Conservation (phyloP, 2,113 vertebrate species). For the Seriola rivoliana region DNA sequence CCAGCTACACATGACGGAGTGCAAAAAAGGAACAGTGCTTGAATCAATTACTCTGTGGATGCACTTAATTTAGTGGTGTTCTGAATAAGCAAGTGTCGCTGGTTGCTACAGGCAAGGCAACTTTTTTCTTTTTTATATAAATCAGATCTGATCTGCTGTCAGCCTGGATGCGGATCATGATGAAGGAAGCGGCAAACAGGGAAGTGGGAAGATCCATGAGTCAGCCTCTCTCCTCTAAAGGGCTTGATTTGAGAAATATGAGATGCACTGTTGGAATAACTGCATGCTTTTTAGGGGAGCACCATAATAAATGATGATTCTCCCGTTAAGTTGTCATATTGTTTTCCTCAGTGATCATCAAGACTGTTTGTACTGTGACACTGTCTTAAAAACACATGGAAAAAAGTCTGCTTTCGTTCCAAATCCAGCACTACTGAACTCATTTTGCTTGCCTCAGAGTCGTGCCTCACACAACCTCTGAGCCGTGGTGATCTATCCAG, state of each 20-base stretch:
- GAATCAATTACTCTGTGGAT: constrained; percentile 55
- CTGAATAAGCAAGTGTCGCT: constrained; percentile 54
- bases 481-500: constrained; percentile 13
- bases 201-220: constrained; percentile 40
- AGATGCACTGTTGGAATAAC: constrained; percentile 1
- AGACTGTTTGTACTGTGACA: neutral
- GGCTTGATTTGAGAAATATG: constrained; percentile 33
- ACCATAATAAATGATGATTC: neutral
- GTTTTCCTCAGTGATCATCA: neutral
- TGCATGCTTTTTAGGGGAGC: neutral
- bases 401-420: neutral
- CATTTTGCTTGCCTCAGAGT: constrained; percentile 9
- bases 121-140: constrained; percentile 29
- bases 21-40: constrained; percentile 56
- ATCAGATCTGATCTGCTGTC: constrained; percentile 54
- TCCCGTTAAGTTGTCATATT: too few relatives aligned
- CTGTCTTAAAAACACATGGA: neutral
- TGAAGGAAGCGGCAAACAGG: constrained; percentile 11
- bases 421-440: neutral
- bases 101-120: constrained; percentile 21
- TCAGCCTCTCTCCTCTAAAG: constrained; percentile 34
- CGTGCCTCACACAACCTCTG: constrained; percentile 32
- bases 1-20: constrained; percentile 24
- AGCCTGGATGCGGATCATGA: constrained; percentile 36
- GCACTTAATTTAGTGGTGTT: constrained; percentile 43